Evolutionary conservation across 2,113 vertebrate genomes (phyloP).

Genomic region (Capra hircus): DNA sequence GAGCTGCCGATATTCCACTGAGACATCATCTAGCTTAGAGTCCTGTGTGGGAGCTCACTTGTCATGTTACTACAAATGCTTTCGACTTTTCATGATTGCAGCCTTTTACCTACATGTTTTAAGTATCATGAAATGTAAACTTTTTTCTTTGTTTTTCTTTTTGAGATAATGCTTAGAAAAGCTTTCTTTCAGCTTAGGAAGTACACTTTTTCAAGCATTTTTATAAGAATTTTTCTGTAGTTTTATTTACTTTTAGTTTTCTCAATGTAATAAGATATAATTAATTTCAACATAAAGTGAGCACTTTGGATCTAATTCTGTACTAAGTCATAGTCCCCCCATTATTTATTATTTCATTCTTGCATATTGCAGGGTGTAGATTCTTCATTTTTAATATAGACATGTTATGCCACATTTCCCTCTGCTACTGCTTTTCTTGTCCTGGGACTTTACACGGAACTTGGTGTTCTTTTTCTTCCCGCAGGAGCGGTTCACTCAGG

Average conservation of each 20-base stretch:
- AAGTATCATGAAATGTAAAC: neutral
- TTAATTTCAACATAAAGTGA: neutral
- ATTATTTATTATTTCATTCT: neutral
- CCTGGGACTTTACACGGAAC: fast-evolving
- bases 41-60: neutral
- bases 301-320: neutral
- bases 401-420: fast-evolving
- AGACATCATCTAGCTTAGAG: fast-evolving
- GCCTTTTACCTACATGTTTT: neutral
- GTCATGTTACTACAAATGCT: fast-evolving
- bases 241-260: neutral
- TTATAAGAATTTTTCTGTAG: neutral
- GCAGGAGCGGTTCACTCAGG: constrained; percentile 98
- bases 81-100: no score
- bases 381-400: neutral
- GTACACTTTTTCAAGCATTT: neutral
- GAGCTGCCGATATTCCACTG: fast-evolving
- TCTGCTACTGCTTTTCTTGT: fast-evolving
- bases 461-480: neutral
- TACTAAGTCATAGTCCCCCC: neutral
- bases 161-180: neutral
- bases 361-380: no score
- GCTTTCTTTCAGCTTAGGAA: neutral
- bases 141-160: neutral
- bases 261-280: neutral